phyloP scores from a whole-genome alignment of 37 sponge, comb jelly and placozoan genomes.

The Agelas oroides region DNA sequence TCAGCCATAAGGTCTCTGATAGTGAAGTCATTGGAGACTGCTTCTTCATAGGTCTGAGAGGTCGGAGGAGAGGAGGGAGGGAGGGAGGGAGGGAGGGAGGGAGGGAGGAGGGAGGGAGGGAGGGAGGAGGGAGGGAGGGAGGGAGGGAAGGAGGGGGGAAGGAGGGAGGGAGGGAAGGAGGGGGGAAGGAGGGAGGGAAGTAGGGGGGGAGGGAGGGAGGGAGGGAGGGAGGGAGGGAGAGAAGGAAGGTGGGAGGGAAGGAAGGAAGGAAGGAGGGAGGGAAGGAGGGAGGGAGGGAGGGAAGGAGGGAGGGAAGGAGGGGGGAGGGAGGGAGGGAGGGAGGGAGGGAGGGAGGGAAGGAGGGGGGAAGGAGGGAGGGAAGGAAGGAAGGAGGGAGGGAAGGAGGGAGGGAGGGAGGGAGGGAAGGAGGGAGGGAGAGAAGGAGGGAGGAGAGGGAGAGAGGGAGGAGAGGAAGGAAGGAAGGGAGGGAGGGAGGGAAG shows the following conservation, averaged over 20 bases:
- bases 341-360: background rate
- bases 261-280: too few relatives aligned
- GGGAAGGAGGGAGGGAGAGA: too few relatives aligned
- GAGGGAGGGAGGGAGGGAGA: too few relatives aligned
- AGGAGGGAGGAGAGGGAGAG: too few relatives aligned
- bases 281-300: too few relatives aligned
- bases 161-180: too few relatives aligned
- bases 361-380: background rate
- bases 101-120: background rate
- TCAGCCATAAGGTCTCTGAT: conserved; percentile 70
- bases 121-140: background rate
- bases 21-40: conserved; percentile 80
- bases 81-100: conserved; percentile 2
- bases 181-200: background rate
- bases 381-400: background rate
- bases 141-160: background rate
- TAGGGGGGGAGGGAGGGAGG: background rate
- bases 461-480: too few relatives aligned
- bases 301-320: too few relatives aligned
- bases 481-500: too few relatives aligned
- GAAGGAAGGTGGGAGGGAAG: too few relatives aligned
- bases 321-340: background rate
- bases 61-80: background rate
- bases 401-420: background rate
- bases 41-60: conserved; percentile 59